Evolutionary conservation across 1,140 invertebrate species (phyloP).

Genomic region (Tribolium castaneum): DNA sequence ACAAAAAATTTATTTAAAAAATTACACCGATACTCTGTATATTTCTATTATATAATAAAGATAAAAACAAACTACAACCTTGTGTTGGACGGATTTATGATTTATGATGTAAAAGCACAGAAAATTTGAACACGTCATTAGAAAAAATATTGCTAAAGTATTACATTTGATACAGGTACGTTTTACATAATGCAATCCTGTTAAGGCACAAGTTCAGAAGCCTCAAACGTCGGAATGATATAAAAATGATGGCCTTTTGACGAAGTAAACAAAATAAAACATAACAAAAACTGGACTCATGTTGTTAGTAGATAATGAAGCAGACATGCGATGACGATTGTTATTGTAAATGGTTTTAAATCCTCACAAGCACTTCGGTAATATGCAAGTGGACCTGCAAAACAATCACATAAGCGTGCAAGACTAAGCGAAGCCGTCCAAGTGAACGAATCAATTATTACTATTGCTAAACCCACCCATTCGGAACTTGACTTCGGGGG

Average conservation of each 20-base stretch:
- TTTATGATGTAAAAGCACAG: neutral
- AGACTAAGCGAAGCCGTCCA: constrained; percentile 1
- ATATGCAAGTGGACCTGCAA: constrained; percentile 33
- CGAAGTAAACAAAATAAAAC: neutral
- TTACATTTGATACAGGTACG: constrained; percentile 22
- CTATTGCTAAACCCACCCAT: constrained; percentile 71
- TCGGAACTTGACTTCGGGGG: constrained; percentile 87
- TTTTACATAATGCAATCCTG: constrained; percentile 13
- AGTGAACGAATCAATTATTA: neutral
- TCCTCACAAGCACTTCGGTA: constrained; percentile 32
- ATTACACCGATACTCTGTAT: constrained; percentile 8
- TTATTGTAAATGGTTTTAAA: constrained; percentile 29
- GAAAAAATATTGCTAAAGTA: constrained; percentile 14
- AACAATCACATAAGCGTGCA: constrained; percentile 25
- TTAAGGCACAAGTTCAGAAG: constrained; percentile 26
- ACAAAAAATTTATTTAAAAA: constrained; percentile 16
- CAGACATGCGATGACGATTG: constrained; percentile 24
- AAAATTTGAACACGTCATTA: neutral
- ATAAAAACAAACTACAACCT: constrained; percentile 12
- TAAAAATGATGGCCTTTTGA: neutral
- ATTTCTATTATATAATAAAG: constrained; percentile 1
- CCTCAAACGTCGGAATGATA: neutral
- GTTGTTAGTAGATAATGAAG: constrained; percentile 22
- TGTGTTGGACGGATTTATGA: constrained; percentile 21
- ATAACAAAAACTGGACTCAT: neutral